A percentile compares a stretch with the other conserved stretches of the same genome.
Evolutionary conservation across 2,113 vertebrate genomes (phyloP).

Genomic region (Willisornis vidua): DNA sequence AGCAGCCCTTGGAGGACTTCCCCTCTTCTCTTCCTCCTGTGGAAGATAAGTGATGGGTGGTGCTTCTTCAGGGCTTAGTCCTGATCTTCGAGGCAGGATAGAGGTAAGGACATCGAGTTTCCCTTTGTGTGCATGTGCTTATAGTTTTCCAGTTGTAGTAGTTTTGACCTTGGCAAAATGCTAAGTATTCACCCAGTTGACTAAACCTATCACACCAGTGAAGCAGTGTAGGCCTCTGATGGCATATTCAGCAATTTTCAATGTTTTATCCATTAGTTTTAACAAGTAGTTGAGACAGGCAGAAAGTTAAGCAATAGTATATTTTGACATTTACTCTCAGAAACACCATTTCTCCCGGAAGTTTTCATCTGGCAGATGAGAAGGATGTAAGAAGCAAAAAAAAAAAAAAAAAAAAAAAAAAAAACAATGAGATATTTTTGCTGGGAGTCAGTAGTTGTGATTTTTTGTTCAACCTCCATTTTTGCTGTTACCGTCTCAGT

Average conservation of each 20-base stretch:
- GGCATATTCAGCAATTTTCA: neutral
- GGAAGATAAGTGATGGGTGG: rapidly evolving
- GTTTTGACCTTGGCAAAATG: too few relatives aligned
- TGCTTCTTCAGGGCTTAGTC: neutral
- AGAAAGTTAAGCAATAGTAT: neutral
- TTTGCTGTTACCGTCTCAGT: neutral
- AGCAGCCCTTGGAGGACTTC: neutral
- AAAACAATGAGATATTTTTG: neutral
- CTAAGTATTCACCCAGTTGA: too few relatives aligned
- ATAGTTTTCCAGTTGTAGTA: too few relatives aligned
- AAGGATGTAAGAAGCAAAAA: neutral
- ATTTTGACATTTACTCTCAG: neutral
- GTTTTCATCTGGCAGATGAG: neutral
- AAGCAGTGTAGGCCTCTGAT: neutral
- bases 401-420: neutral
- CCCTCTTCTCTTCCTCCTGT: neutral
- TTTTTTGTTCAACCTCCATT: neutral
- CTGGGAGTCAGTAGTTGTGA: neutral
- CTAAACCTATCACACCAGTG: neutral
- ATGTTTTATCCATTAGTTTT: neutral
- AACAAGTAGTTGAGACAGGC: neutral
- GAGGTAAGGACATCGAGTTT: neutral
- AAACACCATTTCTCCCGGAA: neutral
- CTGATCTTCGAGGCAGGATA: neutral
- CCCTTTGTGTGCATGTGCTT: neutral